Conservation (phyloP, 1,140 invertebrate genomes). For the Carposina sasakii region DNA sequence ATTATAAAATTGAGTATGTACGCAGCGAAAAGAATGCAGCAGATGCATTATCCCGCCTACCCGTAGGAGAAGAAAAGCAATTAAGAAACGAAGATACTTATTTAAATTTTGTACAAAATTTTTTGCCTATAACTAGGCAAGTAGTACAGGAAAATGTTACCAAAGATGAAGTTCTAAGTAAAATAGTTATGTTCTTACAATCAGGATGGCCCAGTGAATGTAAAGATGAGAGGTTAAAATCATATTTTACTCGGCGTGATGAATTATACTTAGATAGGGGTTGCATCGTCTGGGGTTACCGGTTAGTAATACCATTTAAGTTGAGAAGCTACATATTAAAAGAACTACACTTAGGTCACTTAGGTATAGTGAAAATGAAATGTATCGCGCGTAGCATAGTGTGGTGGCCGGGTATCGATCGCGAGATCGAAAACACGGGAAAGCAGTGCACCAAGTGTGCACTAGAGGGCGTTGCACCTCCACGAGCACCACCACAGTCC, state of each 20-base stretch:
- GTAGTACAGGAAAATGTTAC: background rate
- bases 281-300: conserved; percentile 28
- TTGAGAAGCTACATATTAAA: conserved; percentile 10
- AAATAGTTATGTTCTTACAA: conserved; percentile 3
- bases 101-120: conserved; percentile 8
- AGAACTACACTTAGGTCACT: conserved; percentile 15
- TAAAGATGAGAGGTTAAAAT: conserved; percentile 1
- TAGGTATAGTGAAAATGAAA: conserved; percentile 10
- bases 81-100: background rate
- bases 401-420: background rate
- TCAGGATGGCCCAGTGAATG: conserved; percentile 15
- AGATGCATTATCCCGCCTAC: conserved; percentile 1
- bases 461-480: background rate
- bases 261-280: conserved; percentile 28
- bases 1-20: conserved; percentile 19
- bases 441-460: background rate
- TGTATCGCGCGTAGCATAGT: background rate
- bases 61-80: background rate
- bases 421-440: background rate
- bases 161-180: background rate
- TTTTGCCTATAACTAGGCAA: background rate
- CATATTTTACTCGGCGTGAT: conserved; percentile 16
- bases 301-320: conserved; percentile 14
- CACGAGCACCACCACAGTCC: background rate
- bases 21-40: background rate